These are phyloP conservation scores for Archocentrus centrarchus DNA, from an alignment of 2,113 vertebrate genomes.

Conservation along the genomic window DNA sequence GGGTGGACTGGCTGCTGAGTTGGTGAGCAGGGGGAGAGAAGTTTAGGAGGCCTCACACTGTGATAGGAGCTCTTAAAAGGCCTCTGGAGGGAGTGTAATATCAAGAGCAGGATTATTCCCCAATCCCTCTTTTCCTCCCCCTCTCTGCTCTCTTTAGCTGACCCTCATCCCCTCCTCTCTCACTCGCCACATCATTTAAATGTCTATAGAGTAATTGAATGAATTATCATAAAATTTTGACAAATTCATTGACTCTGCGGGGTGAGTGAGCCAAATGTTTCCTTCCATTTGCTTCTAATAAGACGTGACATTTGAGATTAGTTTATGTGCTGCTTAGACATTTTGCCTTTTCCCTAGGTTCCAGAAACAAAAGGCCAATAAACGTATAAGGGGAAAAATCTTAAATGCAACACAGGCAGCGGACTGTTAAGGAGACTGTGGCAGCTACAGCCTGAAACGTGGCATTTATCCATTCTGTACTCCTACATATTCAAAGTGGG, in stretches of 20 bases:
- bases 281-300: constrained; percentile 86
- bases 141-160: constrained; percentile 72
- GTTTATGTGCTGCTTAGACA: constrained; percentile 88
- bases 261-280: constrained; percentile 79
- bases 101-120: constrained; percentile 88
- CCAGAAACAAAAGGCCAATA: constrained; percentile 77
- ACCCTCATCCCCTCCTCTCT: constrained; percentile 69
- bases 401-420: constrained; percentile 60
- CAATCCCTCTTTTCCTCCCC: constrained; percentile 71
- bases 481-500: constrained; percentile 66
- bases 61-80: constrained; percentile 86
- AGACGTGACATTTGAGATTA: constrained; percentile 93
- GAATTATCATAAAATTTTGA: constrained; percentile 97
- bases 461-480: constrained; percentile 64
- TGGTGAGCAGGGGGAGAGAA: constrained; percentile 82
- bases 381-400: constrained; percentile 50
- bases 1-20: constrained; percentile 76
- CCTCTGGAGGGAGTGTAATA: constrained; percentile 90
- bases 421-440: constrained; percentile 43
- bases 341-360: constrained; percentile 79
- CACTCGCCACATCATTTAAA: constrained; percentile 88
- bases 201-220: constrained; percentile 92
- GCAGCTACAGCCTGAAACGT: constrained; percentile 59
- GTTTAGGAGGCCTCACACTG: constrained; percentile 82
- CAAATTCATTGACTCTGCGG: constrained; percentile 89